Conservation (phyloP, 2,113 vertebrate species). For the Oryzias melastigma region DNA sequence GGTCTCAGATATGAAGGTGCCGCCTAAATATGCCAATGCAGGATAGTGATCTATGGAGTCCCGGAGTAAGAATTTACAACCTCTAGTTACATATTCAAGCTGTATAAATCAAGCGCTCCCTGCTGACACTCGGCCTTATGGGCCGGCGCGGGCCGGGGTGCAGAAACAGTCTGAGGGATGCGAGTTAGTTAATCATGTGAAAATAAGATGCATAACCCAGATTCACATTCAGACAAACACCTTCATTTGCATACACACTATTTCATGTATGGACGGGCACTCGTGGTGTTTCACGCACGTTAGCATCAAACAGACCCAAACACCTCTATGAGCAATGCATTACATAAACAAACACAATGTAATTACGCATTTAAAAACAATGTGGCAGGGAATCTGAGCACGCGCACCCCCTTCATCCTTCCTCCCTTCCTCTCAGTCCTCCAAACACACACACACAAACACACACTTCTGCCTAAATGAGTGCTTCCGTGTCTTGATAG, state of each 20-base stretch:
- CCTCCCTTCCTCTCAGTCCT: conserved; percentile 25
- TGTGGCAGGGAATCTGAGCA: conserved; percentile 14
- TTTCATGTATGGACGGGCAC: neutral
- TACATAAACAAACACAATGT: conserved; percentile 20
- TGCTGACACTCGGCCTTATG: conserved; percentile 86
- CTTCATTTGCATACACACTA: conserved; percentile 11
- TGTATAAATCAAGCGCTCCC: conserved; percentile 89
- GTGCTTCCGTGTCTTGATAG: conserved; percentile 58
- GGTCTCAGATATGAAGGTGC: conserved; percentile 81
- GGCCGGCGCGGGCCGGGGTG: conserved; percentile 80
- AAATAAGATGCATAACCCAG: conserved; percentile 79
- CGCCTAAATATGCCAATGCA: conserved; percentile 78
- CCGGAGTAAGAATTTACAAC: conserved; percentile 89
- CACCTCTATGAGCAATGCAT: conserved; percentile 8
- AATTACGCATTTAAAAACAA: conserved; percentile 37
- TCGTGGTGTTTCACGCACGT: neutral
- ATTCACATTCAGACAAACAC: conserved; percentile 74
- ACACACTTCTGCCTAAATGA: conserved; percentile 44
- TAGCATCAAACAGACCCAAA: neutral
- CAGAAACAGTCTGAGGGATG: conserved; percentile 46
- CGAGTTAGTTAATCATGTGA: conserved; percentile 73
- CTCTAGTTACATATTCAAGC: conserved; percentile 90
- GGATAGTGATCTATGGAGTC: conserved; percentile 74
- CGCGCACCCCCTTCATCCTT: conserved; percentile 21
- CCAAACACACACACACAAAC: conserved; percentile 17